Percentiles rank a stretch among this genome's conserved stretches.
phyloP scores from a whole-genome alignment of 2,888 invertebrate genomes.

The Troilus luridus region DNA sequence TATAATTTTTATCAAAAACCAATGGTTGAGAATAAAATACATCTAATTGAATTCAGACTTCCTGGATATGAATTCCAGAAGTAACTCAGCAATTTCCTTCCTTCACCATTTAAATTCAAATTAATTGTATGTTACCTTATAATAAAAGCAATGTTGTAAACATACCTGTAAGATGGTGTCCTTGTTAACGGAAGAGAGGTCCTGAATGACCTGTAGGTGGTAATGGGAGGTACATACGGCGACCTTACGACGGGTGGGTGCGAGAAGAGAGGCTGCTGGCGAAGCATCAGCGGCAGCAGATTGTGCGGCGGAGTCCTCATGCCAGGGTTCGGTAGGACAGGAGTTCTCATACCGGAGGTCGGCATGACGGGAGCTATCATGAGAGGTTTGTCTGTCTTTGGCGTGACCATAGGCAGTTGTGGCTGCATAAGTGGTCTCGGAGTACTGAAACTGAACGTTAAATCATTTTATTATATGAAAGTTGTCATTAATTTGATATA shows the following conservation, averaged over 20 bases:
- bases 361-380: neutral
- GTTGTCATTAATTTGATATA: neutral
- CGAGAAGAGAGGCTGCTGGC: conserved; percentile 13
- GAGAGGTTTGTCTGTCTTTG: neutral
- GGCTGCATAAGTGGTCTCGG: neutral
- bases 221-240: neutral
- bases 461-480: neutral
- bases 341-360: neutral
- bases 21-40: no score
- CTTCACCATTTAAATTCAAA: no score
- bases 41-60: no score
- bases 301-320: conserved; percentile 26
- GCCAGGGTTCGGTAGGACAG: neutral
- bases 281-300: conserved; percentile 20
- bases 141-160: no score
- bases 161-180: conserved; percentile 17
- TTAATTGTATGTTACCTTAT: no score
- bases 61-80: no score
- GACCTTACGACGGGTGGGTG: neutral
- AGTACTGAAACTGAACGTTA: neutral
- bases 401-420: neutral
- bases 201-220: neutral
- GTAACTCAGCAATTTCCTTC: no score
- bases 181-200: neutral
- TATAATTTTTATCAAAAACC: no score